These are phyloP conservation scores for Seriola aureovittata DNA, from an alignment of 2,113 vertebrate species.

Conservation along the genomic window DNA sequence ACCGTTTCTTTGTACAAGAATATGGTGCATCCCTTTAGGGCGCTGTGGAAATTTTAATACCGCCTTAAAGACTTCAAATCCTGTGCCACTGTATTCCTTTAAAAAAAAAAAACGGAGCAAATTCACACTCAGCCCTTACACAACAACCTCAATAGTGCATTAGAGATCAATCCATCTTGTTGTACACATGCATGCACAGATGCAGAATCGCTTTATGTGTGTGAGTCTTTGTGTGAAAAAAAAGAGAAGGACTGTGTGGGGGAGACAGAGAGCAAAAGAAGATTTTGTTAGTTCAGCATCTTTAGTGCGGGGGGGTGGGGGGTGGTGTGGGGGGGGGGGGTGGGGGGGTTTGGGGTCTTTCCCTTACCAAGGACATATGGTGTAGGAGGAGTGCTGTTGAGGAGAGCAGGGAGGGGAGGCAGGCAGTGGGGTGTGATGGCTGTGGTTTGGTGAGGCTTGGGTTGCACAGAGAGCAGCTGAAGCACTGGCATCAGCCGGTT, in stretches of 20 bases:
- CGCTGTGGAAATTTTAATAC: background rate
- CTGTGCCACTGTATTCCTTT: background rate
- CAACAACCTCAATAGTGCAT: conserved; percentile 37
- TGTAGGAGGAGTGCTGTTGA: conserved; percentile 41
- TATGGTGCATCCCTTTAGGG: conserved; percentile 12
- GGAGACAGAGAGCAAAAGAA: conserved; percentile 36
- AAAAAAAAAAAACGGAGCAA: background rate
- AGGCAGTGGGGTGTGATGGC: conserved; percentile 21
- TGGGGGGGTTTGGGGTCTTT: conserved; percentile 64
- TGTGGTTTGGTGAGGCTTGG: conserved; percentile 36
- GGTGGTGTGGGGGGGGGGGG: conserved; percentile 21
- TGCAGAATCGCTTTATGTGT: conserved; percentile 24
- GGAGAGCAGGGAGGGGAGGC: conserved; percentile 35
- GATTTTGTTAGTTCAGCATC: conserved; percentile 78
- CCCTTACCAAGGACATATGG: conserved; percentile 75
- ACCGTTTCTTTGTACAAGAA: conserved; percentile 33
- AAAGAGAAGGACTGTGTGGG: conserved; percentile 20
- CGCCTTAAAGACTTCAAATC: conserved; percentile 22
- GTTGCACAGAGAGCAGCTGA: conserved; percentile 58
- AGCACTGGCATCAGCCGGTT: conserved; percentile 59
- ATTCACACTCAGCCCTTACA: conserved; percentile 40
- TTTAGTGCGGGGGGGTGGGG: conserved; percentile 19
- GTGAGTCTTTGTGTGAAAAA: background rate
- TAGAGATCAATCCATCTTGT: conserved; percentile 18
- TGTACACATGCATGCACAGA: background rate